phyloP scores from a whole-genome alignment of 2,888 invertebrate genomes.

The Caenorhabditis zanzibari region DNA sequence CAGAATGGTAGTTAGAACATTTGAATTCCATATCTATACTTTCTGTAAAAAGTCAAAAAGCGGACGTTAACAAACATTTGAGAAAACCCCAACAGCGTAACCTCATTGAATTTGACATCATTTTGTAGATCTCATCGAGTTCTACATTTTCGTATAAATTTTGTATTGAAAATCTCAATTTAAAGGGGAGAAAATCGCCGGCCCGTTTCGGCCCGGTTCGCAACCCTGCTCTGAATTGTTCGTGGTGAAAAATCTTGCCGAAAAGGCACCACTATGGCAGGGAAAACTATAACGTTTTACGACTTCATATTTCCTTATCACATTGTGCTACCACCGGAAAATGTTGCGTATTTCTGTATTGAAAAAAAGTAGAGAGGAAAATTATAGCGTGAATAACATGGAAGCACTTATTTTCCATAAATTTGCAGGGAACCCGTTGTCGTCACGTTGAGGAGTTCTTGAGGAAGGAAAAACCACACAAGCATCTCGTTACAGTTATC shows the following conservation, averaged over 20 bases:
- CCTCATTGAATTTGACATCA: no score
- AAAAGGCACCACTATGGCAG: neutral
- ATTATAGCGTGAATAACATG: neutral
- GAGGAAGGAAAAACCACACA: constrained; percentile 93
- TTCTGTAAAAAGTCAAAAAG: no score
- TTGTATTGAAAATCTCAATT: no score
- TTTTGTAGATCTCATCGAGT: no score
- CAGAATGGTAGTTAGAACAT: no score
- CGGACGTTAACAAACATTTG: no score
- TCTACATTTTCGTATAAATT: no score
- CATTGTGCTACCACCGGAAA: constrained; percentile 17
- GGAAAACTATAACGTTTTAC: neutral
- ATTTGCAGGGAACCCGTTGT: constrained; percentile 88
- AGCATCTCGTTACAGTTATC: constrained; percentile 96
- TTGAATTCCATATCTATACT: no score
- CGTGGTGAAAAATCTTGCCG: neutral
- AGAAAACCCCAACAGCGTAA: no score
- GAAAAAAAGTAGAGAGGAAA: neutral
- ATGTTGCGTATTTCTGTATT: constrained; percentile 29
- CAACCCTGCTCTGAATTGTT: no score
- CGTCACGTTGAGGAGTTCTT: constrained; percentile 92
- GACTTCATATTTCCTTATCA: constrained; percentile 1
- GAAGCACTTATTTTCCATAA: neutral
- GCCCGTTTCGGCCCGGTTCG: constrained; percentile 12
- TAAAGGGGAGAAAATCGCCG: neutral